Conservation (phyloP, 2,113 vertebrate species). For the Amphilophus citrinellus region DNA sequence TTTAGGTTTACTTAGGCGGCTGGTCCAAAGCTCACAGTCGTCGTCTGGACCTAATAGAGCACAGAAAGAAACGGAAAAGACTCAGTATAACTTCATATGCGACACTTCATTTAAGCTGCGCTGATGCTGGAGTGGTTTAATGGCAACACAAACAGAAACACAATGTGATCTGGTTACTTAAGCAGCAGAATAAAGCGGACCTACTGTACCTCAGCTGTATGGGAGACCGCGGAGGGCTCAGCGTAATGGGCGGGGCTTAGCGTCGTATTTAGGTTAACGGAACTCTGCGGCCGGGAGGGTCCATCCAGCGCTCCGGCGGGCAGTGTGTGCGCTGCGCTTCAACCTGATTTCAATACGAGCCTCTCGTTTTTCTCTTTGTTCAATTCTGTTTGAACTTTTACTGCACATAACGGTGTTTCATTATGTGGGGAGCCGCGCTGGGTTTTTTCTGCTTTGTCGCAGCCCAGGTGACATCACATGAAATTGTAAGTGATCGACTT, state of each 20-base stretch:
- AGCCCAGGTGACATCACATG: background rate
- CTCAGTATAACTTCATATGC: background rate
- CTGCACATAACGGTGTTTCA: background rate
- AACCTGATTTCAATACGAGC: background rate
- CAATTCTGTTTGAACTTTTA: background rate
- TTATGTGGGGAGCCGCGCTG: slow-evolving; percentile 24
- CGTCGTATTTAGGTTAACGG: background rate
- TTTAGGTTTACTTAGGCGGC: background rate
- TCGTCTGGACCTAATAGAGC: background rate
- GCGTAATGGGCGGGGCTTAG: slow-evolving; percentile 35
- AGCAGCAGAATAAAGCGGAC: background rate
- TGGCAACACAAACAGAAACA: fast-evolving
- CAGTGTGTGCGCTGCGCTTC: too few relatives aligned
- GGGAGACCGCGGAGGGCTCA: background rate
- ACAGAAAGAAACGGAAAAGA: background rate
- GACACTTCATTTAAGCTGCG: background rate
- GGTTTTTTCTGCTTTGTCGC: background rate
- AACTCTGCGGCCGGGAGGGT: too few relatives aligned
- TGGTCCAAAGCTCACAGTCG: background rate
- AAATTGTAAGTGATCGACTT: slow-evolving; percentile 53
- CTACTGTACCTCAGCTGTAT: slow-evolving; percentile 21
- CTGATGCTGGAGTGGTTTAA: background rate
- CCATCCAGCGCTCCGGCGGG: too few relatives aligned
- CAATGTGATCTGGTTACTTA: fast-evolving
- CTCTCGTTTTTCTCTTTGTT: too few relatives aligned